These are phyloP conservation scores for Hydrotaea cyrtoneurina DNA, from an alignment of 2,888 invertebrate species.

Conservation along the genomic window DNA sequence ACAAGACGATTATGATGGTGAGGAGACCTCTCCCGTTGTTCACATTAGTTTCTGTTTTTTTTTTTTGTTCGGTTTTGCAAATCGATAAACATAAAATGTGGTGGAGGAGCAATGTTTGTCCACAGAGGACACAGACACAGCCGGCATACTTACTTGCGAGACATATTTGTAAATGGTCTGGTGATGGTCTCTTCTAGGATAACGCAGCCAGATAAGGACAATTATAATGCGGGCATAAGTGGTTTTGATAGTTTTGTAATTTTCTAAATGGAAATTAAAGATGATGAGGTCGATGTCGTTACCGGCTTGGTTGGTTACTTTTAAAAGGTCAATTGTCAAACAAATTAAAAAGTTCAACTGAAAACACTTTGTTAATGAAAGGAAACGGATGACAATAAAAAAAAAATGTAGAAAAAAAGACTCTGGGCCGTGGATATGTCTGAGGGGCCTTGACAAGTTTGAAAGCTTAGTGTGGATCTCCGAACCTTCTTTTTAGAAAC, in stretches of 20 bases:
- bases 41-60: constrained; percentile 13
- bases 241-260: constrained; percentile 46
- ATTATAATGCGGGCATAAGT: constrained; percentile 29
- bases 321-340: constrained; percentile 41
- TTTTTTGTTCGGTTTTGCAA: not conserved
- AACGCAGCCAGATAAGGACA: constrained; percentile 23
- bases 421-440: no score
- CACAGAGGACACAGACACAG: not conserved
- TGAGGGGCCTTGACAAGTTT: no score
- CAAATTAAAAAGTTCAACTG: constrained; percentile 36
- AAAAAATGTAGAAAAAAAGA: no score
- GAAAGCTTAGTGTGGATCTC: no score
- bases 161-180: constrained; percentile 51
- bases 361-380: not conserved
- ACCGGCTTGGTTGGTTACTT: not conserved
- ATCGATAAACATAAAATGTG: constrained; percentile 48
- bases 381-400: not conserved
- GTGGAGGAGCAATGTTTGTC: constrained; percentile 39
- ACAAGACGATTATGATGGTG: not conserved
- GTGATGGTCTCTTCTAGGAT: constrained; percentile 8
- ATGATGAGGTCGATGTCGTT: not conserved
- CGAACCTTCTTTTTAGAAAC: no score
- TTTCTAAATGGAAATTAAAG: not conserved
- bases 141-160: constrained; percentile 22
- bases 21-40: constrained; percentile 8